These are phyloP conservation scores for Phyllostomus discolor DNA, from an alignment of 2,113 vertebrate genomes.

Conservation along the genomic window DNA sequence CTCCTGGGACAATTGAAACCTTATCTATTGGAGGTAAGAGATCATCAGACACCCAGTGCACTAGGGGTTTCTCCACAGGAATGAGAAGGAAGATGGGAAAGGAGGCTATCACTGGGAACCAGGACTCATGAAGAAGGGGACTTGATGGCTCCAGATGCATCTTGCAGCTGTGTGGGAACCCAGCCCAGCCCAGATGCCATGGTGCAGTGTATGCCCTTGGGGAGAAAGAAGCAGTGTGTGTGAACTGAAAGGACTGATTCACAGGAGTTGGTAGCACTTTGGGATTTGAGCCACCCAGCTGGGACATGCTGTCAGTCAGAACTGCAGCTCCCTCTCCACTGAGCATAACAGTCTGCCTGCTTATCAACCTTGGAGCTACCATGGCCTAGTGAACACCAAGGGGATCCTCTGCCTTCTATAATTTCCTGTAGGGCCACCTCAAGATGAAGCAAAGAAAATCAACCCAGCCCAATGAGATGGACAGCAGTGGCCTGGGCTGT, in stretches of 20 bases:
- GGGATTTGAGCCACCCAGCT: constrained; percentile 61
- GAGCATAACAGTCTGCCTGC: neutral
- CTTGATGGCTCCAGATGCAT: constrained; percentile 48
- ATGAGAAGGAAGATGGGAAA: neutral
- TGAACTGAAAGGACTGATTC: constrained; percentile 66
- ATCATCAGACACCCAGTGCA: neutral
- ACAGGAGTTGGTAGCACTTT: constrained; percentile 15
- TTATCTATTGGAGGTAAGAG: neutral
- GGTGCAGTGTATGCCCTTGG: neutral
- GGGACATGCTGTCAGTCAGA: constrained; percentile 1
- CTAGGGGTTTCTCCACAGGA: neutral
- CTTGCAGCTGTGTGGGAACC: constrained; percentile 67
- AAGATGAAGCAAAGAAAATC: neutral
- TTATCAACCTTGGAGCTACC: neutral
- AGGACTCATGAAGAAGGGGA: neutral
- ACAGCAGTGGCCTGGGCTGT: neutral
- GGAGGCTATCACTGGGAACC: neutral
- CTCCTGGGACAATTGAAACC: neutral
- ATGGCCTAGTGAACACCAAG: neutral
- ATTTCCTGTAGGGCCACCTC: neutral
- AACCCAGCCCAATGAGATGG: neutral
- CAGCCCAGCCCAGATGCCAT: constrained; percentile 35
- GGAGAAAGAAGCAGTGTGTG: constrained; percentile 63
- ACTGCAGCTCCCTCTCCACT: neutral
- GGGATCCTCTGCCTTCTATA: neutral